phyloP scores from a whole-genome alignment of 2,888 invertebrate species.

The Ochlodes sylvanus region DNA sequence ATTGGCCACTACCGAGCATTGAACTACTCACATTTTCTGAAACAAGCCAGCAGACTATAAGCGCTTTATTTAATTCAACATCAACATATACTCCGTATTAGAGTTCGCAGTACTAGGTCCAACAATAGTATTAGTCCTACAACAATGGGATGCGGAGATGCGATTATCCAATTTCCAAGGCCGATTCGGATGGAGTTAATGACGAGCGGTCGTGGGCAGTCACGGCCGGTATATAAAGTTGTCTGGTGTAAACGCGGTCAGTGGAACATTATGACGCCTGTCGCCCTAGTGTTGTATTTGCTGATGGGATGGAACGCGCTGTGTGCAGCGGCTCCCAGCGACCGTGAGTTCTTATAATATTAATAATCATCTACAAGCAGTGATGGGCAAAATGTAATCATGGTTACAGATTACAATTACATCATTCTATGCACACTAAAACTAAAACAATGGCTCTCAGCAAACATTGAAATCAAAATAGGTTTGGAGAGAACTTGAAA shows the following conservation, averaged over 20 bases:
- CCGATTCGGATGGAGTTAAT: slow-evolving; percentile 68
- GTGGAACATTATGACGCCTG: slow-evolving; percentile 59
- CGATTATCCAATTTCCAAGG: slow-evolving; percentile 72
- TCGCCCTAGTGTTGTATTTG: slow-evolving; percentile 61
- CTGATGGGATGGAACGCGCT: slow-evolving; percentile 53
- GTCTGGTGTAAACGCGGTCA: slow-evolving; percentile 55
- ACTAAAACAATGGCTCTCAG: too few species aligned
- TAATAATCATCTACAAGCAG: too few species aligned
- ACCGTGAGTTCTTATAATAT: slow-evolving; percentile 63
- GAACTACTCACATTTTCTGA: too few species aligned
- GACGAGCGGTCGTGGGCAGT: slow-evolving; percentile 70
- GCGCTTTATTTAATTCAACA: too few species aligned
- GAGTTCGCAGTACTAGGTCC: slow-evolving; percentile 6
- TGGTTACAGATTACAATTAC: too few species aligned
- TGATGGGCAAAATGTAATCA: too few species aligned
- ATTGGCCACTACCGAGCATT: too few species aligned
- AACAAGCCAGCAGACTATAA: too few species aligned
- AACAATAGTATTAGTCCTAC: slow-evolving; percentile 40
- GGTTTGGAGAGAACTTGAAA: background rate
- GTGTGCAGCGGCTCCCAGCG: slow-evolving; percentile 60
- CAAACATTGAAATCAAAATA: background rate
- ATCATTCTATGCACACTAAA: background rate
- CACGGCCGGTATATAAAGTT: slow-evolving; percentile 75
- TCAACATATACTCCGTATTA: background rate
- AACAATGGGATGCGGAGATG: slow-evolving; percentile 52